Percentiles rank a stretch among this genome's conserved stretches.
Evolutionary conservation across 2,888 invertebrate species (phyloP).

Genomic region (Pyrrhia umbra): DNA sequence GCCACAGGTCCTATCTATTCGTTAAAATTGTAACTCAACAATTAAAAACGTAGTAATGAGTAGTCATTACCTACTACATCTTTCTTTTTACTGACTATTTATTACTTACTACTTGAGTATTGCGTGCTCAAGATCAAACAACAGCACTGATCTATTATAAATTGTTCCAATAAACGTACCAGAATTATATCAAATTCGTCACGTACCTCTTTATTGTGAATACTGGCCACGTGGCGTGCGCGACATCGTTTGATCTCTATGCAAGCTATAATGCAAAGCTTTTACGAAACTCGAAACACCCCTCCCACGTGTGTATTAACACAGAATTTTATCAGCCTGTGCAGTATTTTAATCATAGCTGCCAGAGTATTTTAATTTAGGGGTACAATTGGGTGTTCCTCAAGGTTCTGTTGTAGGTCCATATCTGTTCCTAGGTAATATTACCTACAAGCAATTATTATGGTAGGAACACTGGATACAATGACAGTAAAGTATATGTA

Average conservation of each 20-base stretch:
- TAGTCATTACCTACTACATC: too few relatives aligned
- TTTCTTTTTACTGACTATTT: too few relatives aligned
- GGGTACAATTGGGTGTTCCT: neutral
- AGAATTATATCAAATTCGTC: conserved; percentile 64
- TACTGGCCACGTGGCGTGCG: conserved; percentile 74
- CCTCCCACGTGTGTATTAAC: conserved; percentile 38
- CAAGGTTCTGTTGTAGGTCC: neutral
- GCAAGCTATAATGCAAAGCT: conserved; percentile 39
- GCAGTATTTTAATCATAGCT: conserved; percentile 5
- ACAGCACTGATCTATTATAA: conserved; percentile 13
- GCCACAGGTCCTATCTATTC: too few relatives aligned
- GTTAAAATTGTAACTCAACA: too few relatives aligned
- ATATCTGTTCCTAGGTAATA: neutral
- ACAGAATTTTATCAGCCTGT: conserved; percentile 8
- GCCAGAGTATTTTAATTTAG: neutral
- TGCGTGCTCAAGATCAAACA: conserved; percentile 43
- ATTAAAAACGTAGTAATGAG: neutral
- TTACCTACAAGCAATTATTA: too few relatives aligned
- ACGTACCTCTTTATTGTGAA: conserved; percentile 67
- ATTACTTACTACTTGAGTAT: neutral
- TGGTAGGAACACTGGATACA: too few relatives aligned
- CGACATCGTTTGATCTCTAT: conserved; percentile 77
- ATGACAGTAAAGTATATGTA: too few relatives aligned
- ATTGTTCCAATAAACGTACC: conserved; percentile 45
- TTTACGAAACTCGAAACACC: conserved; percentile 25